Evolutionary conservation across 2,797 vertebrate genomes (phyloP).

Genomic region (Paramormyrops hopkinsi): DNA sequence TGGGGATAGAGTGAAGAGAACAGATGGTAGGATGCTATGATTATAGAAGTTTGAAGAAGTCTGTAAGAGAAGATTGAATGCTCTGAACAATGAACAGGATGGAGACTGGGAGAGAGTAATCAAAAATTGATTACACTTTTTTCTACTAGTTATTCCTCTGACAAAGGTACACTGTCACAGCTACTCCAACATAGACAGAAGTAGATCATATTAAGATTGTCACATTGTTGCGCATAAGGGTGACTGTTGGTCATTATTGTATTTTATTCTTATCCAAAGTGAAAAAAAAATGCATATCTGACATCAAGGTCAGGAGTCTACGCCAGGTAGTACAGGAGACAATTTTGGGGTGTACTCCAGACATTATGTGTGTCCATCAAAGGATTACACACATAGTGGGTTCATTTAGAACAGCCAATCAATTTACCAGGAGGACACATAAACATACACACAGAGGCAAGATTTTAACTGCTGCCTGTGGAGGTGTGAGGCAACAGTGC

Average conservation of each 20-base stretch:
- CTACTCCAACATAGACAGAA: neutral
- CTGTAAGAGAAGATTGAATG: neutral
- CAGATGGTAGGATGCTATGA: conserved; percentile 6
- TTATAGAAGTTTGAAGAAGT: conserved; percentile 9
- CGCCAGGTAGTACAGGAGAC: neutral
- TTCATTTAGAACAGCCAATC: neutral
- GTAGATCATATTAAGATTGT: neutral
- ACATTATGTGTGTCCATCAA: neutral
- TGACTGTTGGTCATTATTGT: neutral
- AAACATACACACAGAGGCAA: neutral
- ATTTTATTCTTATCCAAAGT: neutral
- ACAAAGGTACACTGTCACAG: neutral
- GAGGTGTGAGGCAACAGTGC: neutral
- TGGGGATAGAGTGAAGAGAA: neutral
- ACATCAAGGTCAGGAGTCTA: neutral
- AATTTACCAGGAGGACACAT: neutral
- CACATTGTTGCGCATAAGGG: neutral
- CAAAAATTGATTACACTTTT: conserved; percentile 11
- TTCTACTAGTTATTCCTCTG: neutral
- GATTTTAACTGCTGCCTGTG: neutral
- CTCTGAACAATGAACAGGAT: conserved; percentile 2
- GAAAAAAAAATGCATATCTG: neutral
- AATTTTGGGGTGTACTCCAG: neutral
- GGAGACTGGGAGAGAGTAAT: conserved; percentile 2
- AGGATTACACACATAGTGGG: neutral